These are phyloP conservation scores for Valencia hispanica DNA, from an alignment of 2,797 vertebrate species.

Conservation along the genomic window DNA sequence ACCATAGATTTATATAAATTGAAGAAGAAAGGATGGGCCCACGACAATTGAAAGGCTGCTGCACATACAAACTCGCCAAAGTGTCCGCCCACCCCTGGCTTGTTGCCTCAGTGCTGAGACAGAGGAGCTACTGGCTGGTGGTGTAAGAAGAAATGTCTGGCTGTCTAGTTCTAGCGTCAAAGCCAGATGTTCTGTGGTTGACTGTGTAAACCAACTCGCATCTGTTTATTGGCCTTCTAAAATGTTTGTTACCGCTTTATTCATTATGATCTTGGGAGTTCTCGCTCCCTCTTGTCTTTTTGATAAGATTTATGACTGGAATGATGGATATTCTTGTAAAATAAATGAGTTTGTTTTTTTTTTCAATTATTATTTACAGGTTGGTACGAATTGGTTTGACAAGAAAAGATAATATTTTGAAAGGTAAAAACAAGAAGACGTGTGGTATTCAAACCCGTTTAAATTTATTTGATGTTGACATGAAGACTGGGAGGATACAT, in stretches of 20 bases:
- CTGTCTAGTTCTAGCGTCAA: constrained; percentile 87
- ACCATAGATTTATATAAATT: constrained; percentile 6
- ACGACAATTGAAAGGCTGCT: constrained; percentile 59
- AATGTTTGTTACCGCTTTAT: constrained; percentile 85
- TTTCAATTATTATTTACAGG: not conserved
- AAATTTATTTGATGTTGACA: not conserved
- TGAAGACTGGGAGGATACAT: not conserved
- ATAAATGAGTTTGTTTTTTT: not conserved
- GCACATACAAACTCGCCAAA: constrained; percentile 52
- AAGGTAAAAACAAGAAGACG: not conserved
- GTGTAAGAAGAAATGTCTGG: constrained; percentile 85
- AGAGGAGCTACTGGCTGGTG: constrained; percentile 78
- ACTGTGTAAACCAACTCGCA: constrained; percentile 86
- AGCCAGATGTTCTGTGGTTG: constrained; percentile 91
- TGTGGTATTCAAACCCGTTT: not conserved
- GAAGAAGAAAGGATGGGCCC: constrained; percentile 36
- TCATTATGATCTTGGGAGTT: constrained; percentile 79
- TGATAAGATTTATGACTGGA: constrained; percentile 28
- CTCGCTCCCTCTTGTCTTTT: constrained; percentile 26
- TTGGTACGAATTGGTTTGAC: not conserved
- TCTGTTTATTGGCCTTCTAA: constrained; percentile 86
- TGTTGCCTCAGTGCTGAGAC: constrained; percentile 63
- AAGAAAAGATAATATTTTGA: not conserved
- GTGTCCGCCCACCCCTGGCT: constrained; percentile 72
- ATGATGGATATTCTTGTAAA: constrained; percentile 31